phyloP scores from a whole-genome alignment of 1,140 invertebrate genomes.

The Maniola jurtina region DNA sequence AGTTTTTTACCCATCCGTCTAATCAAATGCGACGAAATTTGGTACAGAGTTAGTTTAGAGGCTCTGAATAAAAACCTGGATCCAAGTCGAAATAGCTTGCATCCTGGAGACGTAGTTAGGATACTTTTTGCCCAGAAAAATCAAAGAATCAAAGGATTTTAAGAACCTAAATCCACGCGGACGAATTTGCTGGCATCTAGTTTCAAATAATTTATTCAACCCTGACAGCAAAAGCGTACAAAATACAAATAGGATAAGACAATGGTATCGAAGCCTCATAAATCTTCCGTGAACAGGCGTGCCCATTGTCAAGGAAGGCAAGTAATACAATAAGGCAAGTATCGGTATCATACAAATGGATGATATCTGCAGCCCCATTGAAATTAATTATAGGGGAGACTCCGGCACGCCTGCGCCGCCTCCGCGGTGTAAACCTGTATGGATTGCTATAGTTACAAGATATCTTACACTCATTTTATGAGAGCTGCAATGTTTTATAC shows the following conservation, averaged over 20 bases:
- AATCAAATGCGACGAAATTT: too few species aligned
- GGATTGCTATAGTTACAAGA: neutral
- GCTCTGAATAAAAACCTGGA: too few species aligned
- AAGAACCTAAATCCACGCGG: too few species aligned
- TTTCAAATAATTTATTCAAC: neutral
- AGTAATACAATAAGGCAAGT: conserved; percentile 14
- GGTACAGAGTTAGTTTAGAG: too few species aligned
- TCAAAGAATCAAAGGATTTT: too few species aligned
- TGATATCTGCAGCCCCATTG: conserved; percentile 7
- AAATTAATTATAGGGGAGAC: conserved; percentile 26
- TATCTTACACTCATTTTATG: neutral
- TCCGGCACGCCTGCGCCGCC: conserved; percentile 4
- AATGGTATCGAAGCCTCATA: conserved; percentile 29
- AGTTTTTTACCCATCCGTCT: too few species aligned
- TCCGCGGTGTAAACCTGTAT: conserved; percentile 11
- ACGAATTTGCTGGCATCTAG: too few species aligned
- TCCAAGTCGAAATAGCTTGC: too few species aligned
- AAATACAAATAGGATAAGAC: conserved; percentile 13
- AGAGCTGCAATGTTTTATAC: neutral
- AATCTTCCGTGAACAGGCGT: conserved; percentile 21
- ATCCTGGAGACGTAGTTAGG: too few species aligned
- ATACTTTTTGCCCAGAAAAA: too few species aligned
- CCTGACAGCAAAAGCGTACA: neutral
- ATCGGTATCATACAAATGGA: conserved; percentile 3
- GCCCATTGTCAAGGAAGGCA: conserved; percentile 26